A percentile compares a stretch with the other conserved stretches of the same genome.
These are phyloP conservation scores for Apus apus DNA, from an alignment of 2,113 vertebrate genomes.

Conservation along the genomic window DNA sequence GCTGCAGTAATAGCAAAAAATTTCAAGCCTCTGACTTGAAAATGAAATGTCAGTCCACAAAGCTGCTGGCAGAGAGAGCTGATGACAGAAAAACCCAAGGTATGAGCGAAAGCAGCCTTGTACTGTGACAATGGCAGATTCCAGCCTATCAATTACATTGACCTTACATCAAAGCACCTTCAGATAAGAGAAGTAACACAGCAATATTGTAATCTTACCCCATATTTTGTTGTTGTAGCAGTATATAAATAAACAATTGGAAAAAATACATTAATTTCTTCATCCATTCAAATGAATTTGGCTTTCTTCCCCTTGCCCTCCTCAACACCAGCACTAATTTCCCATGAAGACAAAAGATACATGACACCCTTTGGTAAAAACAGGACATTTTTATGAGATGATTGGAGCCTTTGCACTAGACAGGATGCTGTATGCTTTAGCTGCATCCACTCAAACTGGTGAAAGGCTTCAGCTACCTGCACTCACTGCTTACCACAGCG, in stretches of 20 bases:
- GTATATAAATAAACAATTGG: not conserved
- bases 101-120: conserved; percentile 34
- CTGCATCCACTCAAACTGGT: not conserved
- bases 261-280: not conserved
- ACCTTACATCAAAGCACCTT: conserved; percentile 33
- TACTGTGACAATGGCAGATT: conserved; percentile 10
- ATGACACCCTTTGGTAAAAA: not conserved
- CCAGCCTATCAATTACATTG: conserved; percentile 35
- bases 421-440: not conserved
- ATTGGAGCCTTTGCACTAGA: not conserved
- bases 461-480: not conserved
- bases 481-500: not conserved
- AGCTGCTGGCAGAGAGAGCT: conserved; percentile 9
- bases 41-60: conserved; percentile 36
- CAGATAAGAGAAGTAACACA: not conserved
- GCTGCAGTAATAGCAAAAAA: conserved; percentile 35
- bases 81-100: conserved; percentile 33
- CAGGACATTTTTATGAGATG: not conserved
- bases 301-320: not conserved
- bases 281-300: not conserved
- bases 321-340: not conserved
- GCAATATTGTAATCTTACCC: not conserved
- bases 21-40: conserved; percentile 12
- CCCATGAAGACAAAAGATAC: not conserved
- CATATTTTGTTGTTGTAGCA: not conserved